Conservation (phyloP, 2,797 vertebrate species). For the Neosilurus mollespiculum region DNA sequence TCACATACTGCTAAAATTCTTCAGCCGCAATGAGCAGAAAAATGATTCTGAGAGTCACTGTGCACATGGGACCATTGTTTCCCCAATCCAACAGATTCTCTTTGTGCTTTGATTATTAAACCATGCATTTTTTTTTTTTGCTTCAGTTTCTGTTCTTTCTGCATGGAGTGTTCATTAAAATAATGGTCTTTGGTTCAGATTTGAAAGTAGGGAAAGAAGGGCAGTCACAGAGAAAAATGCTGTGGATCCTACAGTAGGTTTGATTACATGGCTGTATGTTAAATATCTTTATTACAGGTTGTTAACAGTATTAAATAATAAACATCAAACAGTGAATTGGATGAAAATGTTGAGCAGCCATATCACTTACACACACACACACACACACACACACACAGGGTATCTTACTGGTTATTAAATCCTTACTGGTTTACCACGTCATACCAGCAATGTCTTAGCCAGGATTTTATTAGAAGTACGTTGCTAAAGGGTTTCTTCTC, state of each 20-base stretch:
- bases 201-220: no score
- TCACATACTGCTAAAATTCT: conserved; percentile 21
- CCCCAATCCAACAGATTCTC: background rate
- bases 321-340: background rate
- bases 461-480: conserved; percentile 3
- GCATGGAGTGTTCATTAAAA: background rate
- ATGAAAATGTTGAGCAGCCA: background rate
- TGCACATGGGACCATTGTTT: background rate
- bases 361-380: background rate
- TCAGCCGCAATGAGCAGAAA: conserved; percentile 1
- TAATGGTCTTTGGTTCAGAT: no score
- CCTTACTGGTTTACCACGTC: background rate
- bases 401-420: background rate
- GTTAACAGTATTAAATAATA: background rate
- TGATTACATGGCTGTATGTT: background rate
- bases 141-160: conserved; percentile 8
- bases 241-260: background rate
- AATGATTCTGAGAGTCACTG: background rate
- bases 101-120: background rate
- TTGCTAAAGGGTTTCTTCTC: conserved; percentile 22
- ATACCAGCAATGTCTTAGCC: background rate
- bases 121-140: background rate
- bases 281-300: background rate
- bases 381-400: background rate
- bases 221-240: background rate